These are phyloP conservation scores for Calliopsis andreniformis DNA, from an alignment of 1,140 invertebrate genomes.

Conservation along the genomic window DNA sequence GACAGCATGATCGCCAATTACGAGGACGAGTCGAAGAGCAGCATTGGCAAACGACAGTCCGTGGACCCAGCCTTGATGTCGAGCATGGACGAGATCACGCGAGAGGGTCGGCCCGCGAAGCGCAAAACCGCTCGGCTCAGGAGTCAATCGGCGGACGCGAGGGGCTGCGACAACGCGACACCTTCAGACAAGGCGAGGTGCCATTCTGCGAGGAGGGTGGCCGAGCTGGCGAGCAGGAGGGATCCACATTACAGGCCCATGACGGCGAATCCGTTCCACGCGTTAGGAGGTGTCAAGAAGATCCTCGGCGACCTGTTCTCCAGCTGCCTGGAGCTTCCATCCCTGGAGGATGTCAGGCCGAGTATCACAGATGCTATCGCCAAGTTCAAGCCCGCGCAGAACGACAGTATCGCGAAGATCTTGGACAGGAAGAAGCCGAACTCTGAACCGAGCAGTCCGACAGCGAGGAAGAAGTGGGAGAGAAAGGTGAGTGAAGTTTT, in stretches of 20 bases:
- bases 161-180: slow-evolving; percentile 75
- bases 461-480: slow-evolving; percentile 80
- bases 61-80: slow-evolving; percentile 75
- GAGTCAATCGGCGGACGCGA: slow-evolving; percentile 77
- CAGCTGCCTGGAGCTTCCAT: slow-evolving; percentile 88
- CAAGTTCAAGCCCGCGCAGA: slow-evolving; percentile 77
- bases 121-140: slow-evolving; percentile 67
- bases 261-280: slow-evolving; percentile 87
- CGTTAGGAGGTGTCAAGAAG: slow-evolving; percentile 88
- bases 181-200: slow-evolving; percentile 89
- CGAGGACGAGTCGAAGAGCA: slow-evolving; percentile 72
- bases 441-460: slow-evolving; percentile 79
- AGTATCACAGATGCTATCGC: slow-evolving; percentile 70
- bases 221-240: slow-evolving; percentile 89
- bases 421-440: slow-evolving; percentile 79
- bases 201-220: slow-evolving; percentile 84
- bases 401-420: slow-evolving; percentile 78
- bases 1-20: slow-evolving; percentile 78
- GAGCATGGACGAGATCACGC: slow-evolving; percentile 75
- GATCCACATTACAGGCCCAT: slow-evolving; percentile 89
- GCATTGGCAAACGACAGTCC: slow-evolving; percentile 70
- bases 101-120: slow-evolving; percentile 71
- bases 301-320: slow-evolving; percentile 89
- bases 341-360: slow-evolving; percentile 80
- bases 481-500: slow-evolving; percentile 70